Conservation (phyloP, 37 sponge, comb jelly and placozoan species). For the Spongilla lacustris region DNA sequence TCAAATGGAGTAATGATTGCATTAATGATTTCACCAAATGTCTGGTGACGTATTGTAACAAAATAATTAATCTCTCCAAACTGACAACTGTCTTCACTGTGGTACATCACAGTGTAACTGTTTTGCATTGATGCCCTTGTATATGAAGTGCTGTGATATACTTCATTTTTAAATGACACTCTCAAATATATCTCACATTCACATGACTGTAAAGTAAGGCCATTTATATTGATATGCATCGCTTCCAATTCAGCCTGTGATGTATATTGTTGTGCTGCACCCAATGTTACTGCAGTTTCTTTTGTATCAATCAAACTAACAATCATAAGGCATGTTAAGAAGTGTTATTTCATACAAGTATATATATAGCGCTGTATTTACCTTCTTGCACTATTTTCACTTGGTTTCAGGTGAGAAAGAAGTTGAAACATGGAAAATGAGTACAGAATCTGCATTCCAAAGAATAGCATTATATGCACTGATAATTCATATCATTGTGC, state of each 20-base stretch:
- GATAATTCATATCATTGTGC: neutral
- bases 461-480: neutral
- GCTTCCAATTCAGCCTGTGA: neutral
- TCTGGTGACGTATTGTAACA: neutral
- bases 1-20: constrained; percentile 1
- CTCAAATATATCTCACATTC: neutral
- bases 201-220: neutral
- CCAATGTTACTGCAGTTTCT: neutral
- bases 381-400: neutral
- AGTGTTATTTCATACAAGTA: constrained; percentile 1
- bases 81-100: neutral
- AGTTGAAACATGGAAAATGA: constrained; percentile 1
- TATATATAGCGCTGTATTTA: neutral
- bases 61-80: constrained; percentile 1
- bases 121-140: neutral
- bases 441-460: constrained; percentile 1
- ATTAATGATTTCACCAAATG: neutral
- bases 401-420: constrained; percentile 1
- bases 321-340: neutral
- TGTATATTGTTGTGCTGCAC: neutral
- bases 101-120: neutral
- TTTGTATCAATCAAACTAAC: neutral
- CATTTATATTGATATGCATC: neutral
- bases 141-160: neutral
- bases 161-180: neutral